Conservation (phyloP, 2,113 vertebrate species). For the Isurus oxyrinchus region DNA sequence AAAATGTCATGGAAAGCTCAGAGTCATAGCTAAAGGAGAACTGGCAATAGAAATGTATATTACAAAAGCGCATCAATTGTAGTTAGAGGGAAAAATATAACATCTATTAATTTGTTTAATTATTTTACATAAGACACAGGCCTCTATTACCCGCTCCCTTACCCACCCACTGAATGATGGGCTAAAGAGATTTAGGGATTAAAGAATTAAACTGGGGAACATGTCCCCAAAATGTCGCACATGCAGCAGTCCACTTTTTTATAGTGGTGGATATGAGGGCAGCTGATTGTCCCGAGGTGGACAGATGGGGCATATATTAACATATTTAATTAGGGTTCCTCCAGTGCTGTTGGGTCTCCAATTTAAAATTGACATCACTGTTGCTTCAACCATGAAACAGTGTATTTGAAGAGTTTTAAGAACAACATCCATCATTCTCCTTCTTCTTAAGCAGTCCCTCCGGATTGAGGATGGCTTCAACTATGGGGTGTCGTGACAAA, state of each 20-base stretch:
- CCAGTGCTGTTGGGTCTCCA: neutral
- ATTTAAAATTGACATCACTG: neutral
- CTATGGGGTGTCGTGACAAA: no score
- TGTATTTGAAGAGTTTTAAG: neutral
- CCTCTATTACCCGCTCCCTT: neutral
- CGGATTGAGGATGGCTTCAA: no score
- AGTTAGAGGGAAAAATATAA: neutral
- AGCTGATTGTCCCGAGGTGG: neutral
- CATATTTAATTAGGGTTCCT: neutral
- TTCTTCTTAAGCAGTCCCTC: no score
- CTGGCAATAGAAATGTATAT: neutral
- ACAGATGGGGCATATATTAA: neutral
- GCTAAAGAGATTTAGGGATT: neutral
- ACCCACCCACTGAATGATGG: neutral
- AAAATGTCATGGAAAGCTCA: neutral
- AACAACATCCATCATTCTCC: neutral
- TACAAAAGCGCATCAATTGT: neutral
- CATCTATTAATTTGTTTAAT: neutral
- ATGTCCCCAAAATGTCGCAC: no score
- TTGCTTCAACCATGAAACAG: neutral
- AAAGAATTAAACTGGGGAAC: neutral
- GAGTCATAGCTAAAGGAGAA: neutral
- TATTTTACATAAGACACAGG: neutral
- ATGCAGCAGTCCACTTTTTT: neutral
- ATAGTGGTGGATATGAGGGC: neutral